A percentile compares a stretch with the other conserved stretches of the same genome.
Evolutionary conservation across 1,140 invertebrate species (phyloP).

Genomic region (Drosophila pallidifrons): DNA sequence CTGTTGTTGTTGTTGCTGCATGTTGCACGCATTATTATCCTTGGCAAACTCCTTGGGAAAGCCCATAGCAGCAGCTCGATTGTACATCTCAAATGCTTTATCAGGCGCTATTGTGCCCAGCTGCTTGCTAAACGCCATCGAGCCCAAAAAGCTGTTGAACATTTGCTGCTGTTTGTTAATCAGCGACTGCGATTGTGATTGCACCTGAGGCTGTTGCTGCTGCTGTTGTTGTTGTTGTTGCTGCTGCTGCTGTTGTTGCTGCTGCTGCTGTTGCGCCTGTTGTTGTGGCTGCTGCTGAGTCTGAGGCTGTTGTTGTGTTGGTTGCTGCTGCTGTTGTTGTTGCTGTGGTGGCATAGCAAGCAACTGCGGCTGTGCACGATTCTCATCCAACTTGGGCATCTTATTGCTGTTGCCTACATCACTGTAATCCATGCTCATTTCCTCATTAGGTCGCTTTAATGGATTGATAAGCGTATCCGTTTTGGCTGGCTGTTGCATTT

Average conservation of each 20-base stretch:
- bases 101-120: conserved; percentile 78
- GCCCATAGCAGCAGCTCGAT: conserved; percentile 79
- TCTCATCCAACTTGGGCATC: conserved; percentile 62
- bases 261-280: conserved; percentile 28
- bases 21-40: conserved; percentile 65
- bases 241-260: conserved; percentile 29
- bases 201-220: conserved; percentile 57
- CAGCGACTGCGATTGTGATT: conserved; percentile 50
- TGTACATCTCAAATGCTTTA: conserved; percentile 84
- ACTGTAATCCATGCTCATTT: conserved; percentile 70
- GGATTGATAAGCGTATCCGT: conserved; percentile 70
- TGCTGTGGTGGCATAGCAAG: conserved; percentile 43
- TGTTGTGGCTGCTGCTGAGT: conserved; percentile 57
- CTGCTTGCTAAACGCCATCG: conserved; percentile 75
- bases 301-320: conserved; percentile 77
- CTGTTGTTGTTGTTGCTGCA: conserved; percentile 59
- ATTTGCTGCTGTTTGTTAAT: conserved; percentile 78
- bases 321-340: conserved; percentile 76
- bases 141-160: conserved; percentile 79
- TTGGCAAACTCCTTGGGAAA: conserved; percentile 78
- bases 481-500: conserved; percentile 71
- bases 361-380: conserved; percentile 65
- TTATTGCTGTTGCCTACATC: conserved; percentile 53
- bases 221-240: conserved; percentile 66
- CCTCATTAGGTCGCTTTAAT: conserved; percentile 63